A percentile compares a stretch with the other conserved stretches of the same genome.
These are phyloP conservation scores for Lasiurus borealis DNA, from an alignment of 2,113 vertebrate species.

Conservation along the genomic window DNA sequence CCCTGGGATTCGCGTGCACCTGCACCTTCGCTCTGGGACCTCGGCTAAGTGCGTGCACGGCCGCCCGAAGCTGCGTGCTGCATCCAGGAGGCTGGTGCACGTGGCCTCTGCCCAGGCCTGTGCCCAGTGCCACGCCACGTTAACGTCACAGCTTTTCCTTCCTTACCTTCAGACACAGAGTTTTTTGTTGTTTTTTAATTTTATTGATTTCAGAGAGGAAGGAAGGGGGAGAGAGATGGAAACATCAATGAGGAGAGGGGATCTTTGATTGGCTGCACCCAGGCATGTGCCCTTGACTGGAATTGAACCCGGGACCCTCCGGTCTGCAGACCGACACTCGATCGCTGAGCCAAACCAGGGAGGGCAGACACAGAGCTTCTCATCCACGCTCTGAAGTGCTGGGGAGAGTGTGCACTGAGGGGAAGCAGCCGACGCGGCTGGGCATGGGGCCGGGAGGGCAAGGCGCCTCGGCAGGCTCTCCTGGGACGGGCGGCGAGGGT, in stretches of 20 bases:
- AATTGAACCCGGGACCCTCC: too few relatives aligned
- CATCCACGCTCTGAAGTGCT: rapidly evolving
- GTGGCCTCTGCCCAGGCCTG: rapidly evolving
- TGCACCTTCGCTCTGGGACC: not conserved
- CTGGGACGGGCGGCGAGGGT: not conserved
- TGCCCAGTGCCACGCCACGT: rapidly evolving
- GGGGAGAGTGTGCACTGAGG: rapidly evolving
- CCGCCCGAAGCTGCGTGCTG: not conserved
- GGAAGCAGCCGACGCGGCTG: not conserved
- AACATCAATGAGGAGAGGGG: too few relatives aligned
- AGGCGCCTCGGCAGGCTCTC: not conserved
- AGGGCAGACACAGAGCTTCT: not conserved
- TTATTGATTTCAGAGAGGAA: too few relatives aligned
- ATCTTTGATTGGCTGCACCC: too few relatives aligned
- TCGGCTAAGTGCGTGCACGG: not conserved
- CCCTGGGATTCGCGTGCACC: rapidly evolving
- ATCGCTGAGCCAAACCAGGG: too few relatives aligned
- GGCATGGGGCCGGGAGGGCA: not conserved
- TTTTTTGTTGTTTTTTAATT: not conserved
- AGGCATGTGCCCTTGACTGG: too few relatives aligned
- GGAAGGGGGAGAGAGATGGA: too few relatives aligned
- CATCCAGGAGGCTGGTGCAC: not conserved
- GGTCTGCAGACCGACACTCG: too few relatives aligned
- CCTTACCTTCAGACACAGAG: rapidly evolving
- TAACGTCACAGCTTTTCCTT: not conserved